A percentile compares a stretch with the other conserved stretches of the same genome.
These are phyloP conservation scores for Lycocorax pyrrhopterus DNA, from an alignment of 2,113 vertebrate species.

Conservation along the genomic window DNA sequence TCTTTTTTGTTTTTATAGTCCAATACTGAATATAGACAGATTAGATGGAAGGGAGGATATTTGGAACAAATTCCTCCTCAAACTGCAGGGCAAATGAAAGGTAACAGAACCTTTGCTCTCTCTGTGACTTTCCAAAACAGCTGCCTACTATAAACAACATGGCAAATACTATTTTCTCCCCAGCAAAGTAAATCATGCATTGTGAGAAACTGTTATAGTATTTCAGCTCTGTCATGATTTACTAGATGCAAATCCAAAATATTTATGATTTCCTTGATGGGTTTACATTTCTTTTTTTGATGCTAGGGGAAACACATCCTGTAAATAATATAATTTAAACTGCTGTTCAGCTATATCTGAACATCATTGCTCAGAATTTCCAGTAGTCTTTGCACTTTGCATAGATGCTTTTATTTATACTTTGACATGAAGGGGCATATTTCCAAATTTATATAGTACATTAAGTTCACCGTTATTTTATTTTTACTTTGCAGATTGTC, in stretches of 20 bases:
- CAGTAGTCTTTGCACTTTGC: not conserved
- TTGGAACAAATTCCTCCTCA: not conserved
- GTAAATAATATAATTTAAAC: slow-evolving; percentile 51
- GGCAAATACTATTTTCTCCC: not conserved
- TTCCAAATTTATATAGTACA: not conserved
- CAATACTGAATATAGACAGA: not conserved
- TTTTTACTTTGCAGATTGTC: slow-evolving; percentile 1
- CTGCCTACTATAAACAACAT: not conserved
- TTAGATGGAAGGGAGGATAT: not conserved
- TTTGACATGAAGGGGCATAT: not conserved
- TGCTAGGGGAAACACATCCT: slow-evolving; percentile 1
- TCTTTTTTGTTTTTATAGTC: not conserved
- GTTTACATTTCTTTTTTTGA: slow-evolving; percentile 14
- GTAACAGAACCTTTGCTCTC: not conserved
- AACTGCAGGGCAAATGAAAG: not conserved
- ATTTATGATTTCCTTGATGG: slow-evolving; percentile 37
- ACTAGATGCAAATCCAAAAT: slow-evolving; percentile 8
- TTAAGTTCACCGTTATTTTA: not conserved
- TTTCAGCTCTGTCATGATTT: slow-evolving; percentile 38
- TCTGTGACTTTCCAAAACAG: not conserved
- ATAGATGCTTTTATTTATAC: slow-evolving; percentile 13
- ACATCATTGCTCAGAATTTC: not conserved
- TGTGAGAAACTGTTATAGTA: not conserved
- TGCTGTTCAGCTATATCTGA: not conserved
- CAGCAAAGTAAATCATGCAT: not conserved